Base-by-base conservation (phyloP, 2,888 invertebrate species). In the Athalia rosae region DNA sequence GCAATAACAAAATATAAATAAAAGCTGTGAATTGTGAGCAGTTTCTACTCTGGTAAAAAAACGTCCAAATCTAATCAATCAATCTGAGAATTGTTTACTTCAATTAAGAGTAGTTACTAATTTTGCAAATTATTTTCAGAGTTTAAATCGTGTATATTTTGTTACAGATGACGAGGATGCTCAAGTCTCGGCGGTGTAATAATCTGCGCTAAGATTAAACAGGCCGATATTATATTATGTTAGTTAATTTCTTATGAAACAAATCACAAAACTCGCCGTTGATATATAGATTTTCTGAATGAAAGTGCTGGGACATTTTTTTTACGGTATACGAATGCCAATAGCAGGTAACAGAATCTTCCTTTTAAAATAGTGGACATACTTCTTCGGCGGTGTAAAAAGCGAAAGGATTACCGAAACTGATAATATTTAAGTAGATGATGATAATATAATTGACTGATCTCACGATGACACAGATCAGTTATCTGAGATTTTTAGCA, bases 151-250 rank as follows among this genome's bases (percentile, higher is more conserved):
- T 76, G 79, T 78, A 79, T 84, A 80, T 86, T 88, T 84, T 87
- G 87, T 91, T 90, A 80, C 91, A 93, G 93, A 93, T 91, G 93
- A 93, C 84, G 93, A 93, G 85, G 93, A 93, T 86, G 92, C 93
- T 77, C 93, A 93, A 90, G 93, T 93, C 81, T 93, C 93, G 76
- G 93, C 93, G 79, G 93, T 93, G 79, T 92, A 88, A 28, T 28
- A 28, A 85, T 79, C 76, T 74, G 48, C 61, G 62, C 11, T 74
- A 58, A 71, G 45, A 43, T 71, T 58, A 56, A 71, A 56, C 45
- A 43, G 58, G 58, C 56, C 71, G 58, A 71, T 71, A 28, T 71
- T 58, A 71, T 71, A 43, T 7, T 58, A 71, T 58, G 45, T 64
- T 71, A 71, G 71, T 43, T 71, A 71, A 58, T 71, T 71, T 71